Evolutionary conservation across 35 echinoderm and acorn worm genomes (phyloP).

Genomic region (Heliocidaris erythrogramma): DNA sequence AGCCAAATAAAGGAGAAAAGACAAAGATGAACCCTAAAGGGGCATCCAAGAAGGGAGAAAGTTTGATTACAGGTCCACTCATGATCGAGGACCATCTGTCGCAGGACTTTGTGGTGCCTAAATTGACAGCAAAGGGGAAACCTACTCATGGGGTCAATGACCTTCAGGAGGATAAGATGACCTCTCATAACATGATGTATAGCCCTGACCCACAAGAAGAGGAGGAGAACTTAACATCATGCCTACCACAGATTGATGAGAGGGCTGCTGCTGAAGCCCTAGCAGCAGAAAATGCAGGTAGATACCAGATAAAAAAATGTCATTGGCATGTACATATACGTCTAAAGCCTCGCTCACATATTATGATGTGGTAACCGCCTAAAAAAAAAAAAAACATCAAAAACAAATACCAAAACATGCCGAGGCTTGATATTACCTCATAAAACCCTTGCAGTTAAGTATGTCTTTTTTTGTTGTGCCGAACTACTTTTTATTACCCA

Average conservation of each 20-base stretch:
- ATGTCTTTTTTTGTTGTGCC: too few species aligned
- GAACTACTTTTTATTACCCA: too few species aligned
- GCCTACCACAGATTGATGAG: slow-evolving; percentile 27
- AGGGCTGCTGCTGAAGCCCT: not conserved
- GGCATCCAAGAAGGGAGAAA: not conserved
- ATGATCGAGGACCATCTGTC: slow-evolving; percentile 23
- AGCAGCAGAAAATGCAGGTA: slow-evolving; percentile 39
- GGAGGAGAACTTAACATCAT: not conserved
- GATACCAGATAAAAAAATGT: not conserved
- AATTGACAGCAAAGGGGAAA: not conserved
- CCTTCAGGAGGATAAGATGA: not conserved
- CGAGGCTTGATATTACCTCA: too few species aligned
- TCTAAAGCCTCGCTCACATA: too few species aligned
- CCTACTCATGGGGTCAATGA: not conserved
- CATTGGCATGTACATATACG: not conserved
- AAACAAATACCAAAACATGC: too few species aligned
- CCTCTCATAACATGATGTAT: not conserved
- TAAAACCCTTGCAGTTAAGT: too few species aligned
- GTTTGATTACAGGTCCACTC: not conserved
- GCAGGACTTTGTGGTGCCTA: slow-evolving; percentile 3
- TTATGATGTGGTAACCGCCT: too few species aligned
- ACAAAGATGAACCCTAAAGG: not conserved
- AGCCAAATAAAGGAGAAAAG: not conserved
- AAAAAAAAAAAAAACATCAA: too few species aligned
- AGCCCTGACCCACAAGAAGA: slow-evolving; percentile 6